Evolutionary conservation across 2,888 invertebrate genomes (phyloP), one percentile per base, ranked within the genome.

Genomic region (Hyles lineata): DNA sequence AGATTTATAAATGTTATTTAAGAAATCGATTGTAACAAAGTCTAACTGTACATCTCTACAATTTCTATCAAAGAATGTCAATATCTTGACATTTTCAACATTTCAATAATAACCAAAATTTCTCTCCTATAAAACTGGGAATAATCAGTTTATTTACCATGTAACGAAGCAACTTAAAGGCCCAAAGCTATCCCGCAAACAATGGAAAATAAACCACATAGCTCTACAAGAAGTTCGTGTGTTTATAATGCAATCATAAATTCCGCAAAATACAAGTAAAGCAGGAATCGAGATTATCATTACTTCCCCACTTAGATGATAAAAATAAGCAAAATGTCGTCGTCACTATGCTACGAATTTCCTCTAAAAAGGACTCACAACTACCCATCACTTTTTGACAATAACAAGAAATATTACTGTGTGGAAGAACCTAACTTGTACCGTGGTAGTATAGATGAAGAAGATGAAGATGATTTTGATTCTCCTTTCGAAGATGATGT

Each of bases 311-410:
- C 43, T 3, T 43, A 32, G 8, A 50, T 23, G 0, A 50, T 21
- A 23, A 23, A 67, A 50, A 19, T 1, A 50, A 23, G 17, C 50
- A 67, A 67, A n/a, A 67, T 67, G 67, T 21, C 23, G 67, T 21
- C 23, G 23, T 43, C 50, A 7, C 15, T 43, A 2, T 17, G 7
- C 19, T 55, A 1, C 23, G 67, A 67, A 23, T 50, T 43, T 50
- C 43, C 21, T 17, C 19, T 67, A 21, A 23, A 43, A 67, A 43
- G 67, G 6, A 67, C 67, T 50, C 67, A 50, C 17, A 67, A 63
- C 63, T 63, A 43, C n/a, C n/a, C 35, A 17, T 50, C 43, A 1
- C 35, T 63, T 11, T 17, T 67, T 17, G 15, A 23, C 15, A 17
- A 50, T 25, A 67, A 50, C n/a, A 50, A 23, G 17, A 23, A 23